Evolutionary conservation across 2,797 vertebrate genomes (phyloP), one percentile per base, ranked within the genome.

Genomic region (Petrocephalus schoutedeni): DNA sequence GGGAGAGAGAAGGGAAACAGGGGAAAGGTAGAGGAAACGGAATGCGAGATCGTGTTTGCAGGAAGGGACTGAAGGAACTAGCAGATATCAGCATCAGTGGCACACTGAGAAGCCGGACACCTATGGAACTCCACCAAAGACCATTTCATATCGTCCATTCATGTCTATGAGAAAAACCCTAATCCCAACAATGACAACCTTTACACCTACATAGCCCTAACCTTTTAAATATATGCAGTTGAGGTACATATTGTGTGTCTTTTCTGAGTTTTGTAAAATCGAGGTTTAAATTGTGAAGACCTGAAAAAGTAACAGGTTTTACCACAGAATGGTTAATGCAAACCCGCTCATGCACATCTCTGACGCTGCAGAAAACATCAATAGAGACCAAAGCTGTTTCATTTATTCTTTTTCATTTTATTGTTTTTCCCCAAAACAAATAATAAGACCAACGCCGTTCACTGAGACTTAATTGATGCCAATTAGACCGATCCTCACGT

Each of bases 21-120:
- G 84, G 87, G 85, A 53, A 87, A 77, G 57, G 36, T 84, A 80
- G 53, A 2, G 82, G 28, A 83, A 83, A 53, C 9, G 51, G n/a
- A 83, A 9, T 83, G 6, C n/a, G n/a, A n/a, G 49, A 21, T 86
- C 36, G 32, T 77, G 36, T 45, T 77, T 77, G 32, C 14, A 77
- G 71, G 71, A 77, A 36, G 71, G 36, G 2, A 28, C 6, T 54
- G 53, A 12, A 54, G 53, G 12, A 32, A 23, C 23, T 28, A 32
- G 23, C 32, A 74, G 14, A 74, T 7, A 19, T 74, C 10, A 5
- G 53, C 53, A 54, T 41, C 36, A 41, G 3, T 23, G 28, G 61
- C 21, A 64, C 9, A 10, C 61, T 64, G 8, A 28, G 61, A 28
- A 64, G 21, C 61, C 59, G 9, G 59, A 64, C 9, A 8, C 59